These are phyloP conservation scores for Peromyscus californicus DNA, from an alignment of 2,113 vertebrate species.

Conservation along the genomic window DNA sequence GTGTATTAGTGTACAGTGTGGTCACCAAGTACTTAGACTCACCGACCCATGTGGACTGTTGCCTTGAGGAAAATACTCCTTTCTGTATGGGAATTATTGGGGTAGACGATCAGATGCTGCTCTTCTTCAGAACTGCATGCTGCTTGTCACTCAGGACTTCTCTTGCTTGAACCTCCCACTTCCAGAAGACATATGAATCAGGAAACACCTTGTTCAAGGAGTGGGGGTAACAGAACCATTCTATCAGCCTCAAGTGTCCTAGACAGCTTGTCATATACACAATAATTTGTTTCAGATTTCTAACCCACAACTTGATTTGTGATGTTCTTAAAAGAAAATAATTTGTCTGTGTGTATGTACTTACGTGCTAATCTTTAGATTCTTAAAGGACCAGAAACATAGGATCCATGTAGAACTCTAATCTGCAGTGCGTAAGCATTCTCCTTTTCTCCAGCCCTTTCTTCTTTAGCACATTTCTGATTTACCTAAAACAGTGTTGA, in stretches of 20 bases:
- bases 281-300: not conserved
- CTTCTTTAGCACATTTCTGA: not conserved
- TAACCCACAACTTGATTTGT: not conserved
- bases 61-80: not conserved
- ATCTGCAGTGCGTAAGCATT: not conserved
- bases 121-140: not conserved
- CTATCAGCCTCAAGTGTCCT: not conserved
- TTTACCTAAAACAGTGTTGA: not conserved
- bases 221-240: not conserved
- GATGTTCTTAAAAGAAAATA: slow-evolving; percentile 16
- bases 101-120: not conserved
- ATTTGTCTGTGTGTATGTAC: not conserved
- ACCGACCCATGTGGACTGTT: not conserved
- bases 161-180: not conserved
- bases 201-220: not conserved
- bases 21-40: not conserved
- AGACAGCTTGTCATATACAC: not conserved
- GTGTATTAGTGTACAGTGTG: not conserved
- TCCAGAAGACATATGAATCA: slow-evolving; percentile 1
- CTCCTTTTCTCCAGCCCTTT: not conserved
- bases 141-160: not conserved
- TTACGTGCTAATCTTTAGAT: not conserved
- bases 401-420: slow-evolving; percentile 2
- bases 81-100: not conserved
- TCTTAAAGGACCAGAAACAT: not conserved